Base-by-base conservation (phyloP, 2,113 vertebrate genomes). In the Oncorhynchus kisutch region DNA sequence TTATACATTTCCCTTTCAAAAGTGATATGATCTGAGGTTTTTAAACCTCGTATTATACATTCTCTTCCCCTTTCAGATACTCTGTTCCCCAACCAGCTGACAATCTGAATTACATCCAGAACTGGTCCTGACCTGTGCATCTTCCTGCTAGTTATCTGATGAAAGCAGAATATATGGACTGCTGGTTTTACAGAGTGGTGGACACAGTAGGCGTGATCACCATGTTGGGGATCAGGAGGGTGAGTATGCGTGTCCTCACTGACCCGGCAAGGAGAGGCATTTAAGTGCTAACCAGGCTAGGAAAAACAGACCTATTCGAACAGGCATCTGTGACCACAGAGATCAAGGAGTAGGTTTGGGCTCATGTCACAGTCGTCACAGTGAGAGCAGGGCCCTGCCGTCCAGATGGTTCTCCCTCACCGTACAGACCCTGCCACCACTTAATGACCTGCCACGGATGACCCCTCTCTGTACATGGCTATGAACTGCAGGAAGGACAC, bases 271-370 rank as follows among this genome's bases (percentile, higher is more conserved):
- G 7, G 29, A 68, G 67, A 68, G 31, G 62, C 6, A 18, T 74
- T 78, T 65, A 66, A 14, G 59, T 39, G 57, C 20, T 65, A 73
- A 78, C 59, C 66, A 29, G 45, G 25, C 62, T 39, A 78, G 81
- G 85, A 45, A 79, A 86, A 82, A 67, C 13, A 62, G 73, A 14
- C 54, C 60, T 4, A 65, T 81, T 70, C 25, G 2, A 31, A 16
- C 74, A 49, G 48, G 67, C 48, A 45, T 54, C 25, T 66, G 70
- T 69, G 45, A 60, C 84, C 22, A 82, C 66, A 76, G 79, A 78
- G 84, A 79, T 82, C 74, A 82, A 83, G 29, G 51, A 1, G 3
- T 24, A 59, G 39, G 80, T 84, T 72, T 31, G 5, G 29, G 31
- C 3, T 29, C 29, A 3, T 16, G 29, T 31, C 31, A 16, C 31